These are phyloP conservation scores for Menura novaehollandiae DNA, from an alignment of 2,113 vertebrate genomes.

Conservation along the genomic window DNA sequence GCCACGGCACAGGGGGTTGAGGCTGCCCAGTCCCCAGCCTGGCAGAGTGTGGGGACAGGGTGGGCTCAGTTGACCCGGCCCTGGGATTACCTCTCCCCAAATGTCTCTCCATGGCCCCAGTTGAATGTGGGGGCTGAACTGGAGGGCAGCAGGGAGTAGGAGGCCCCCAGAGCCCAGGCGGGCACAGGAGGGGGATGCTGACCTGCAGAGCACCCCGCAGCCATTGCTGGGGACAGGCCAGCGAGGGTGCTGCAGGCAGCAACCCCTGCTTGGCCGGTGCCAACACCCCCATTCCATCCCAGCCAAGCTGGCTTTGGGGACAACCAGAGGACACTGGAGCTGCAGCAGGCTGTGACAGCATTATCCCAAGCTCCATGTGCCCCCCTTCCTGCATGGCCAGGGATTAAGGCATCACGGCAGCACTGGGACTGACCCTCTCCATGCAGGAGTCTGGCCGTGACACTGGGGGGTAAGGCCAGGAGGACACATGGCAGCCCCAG, in stretches of 20 bases:
- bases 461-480: not conserved
- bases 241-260: not conserved
- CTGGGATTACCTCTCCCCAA: not conserved
- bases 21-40: not conserved
- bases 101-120: not conserved
- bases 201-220: not conserved
- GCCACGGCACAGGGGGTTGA: rapidly evolving
- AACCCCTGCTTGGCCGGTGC: not conserved
- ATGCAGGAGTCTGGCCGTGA: not conserved
- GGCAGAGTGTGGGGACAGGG: not conserved
- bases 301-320: not conserved
- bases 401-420: constrained; percentile 72
- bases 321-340: not conserved
- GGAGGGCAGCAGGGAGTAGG: not conserved
- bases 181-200: not conserved
- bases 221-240: not conserved
- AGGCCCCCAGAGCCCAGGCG: no score
- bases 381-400: not conserved
- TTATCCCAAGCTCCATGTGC: not conserved
- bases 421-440: constrained; percentile 46
- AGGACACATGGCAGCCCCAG: not conserved
- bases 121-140: not conserved
- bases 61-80: not conserved
- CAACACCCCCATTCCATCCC: not conserved
- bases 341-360: not conserved